Evolutionary conservation across 2,888 invertebrate species (phyloP).

Genomic region (Scaeva pyrastri): DNA sequence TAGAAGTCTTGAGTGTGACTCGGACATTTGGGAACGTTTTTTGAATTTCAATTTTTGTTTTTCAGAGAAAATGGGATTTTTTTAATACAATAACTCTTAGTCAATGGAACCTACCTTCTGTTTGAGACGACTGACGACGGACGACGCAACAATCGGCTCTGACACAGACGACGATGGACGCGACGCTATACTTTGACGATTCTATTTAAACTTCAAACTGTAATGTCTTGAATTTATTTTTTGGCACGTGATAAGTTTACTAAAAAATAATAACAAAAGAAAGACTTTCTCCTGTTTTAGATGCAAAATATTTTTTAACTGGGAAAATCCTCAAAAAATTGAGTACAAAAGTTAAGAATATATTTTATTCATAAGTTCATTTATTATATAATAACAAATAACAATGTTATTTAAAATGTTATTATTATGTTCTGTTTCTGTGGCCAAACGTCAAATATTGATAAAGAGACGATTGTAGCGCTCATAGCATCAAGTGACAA

Average conservation of each 20-base stretch:
- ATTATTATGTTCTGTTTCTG: too few species aligned
- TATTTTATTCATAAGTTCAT: too few species aligned
- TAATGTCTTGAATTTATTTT: not conserved
- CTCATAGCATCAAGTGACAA: too few species aligned
- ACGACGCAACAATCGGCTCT: not conserved
- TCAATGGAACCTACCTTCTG: not conserved
- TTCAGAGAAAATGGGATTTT: constrained; percentile 35
- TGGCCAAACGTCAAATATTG: too few species aligned
- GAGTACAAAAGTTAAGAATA: too few species aligned
- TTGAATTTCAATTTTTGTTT: constrained; percentile 54
- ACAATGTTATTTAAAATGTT: too few species aligned
- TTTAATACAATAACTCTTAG: not conserved
- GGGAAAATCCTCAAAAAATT: not conserved
- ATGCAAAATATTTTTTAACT: constrained; percentile 6
- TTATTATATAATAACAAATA: too few species aligned
- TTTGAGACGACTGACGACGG: not conserved
- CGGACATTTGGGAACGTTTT: constrained; percentile 37
- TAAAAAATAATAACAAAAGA: not conserved
- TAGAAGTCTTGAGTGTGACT: not conserved
- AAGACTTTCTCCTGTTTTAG: constrained; percentile 8
- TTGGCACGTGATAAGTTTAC: constrained; percentile 41
- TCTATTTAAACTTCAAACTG: constrained; percentile 1
- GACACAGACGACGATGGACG: not conserved
- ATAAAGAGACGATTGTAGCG: too few species aligned
- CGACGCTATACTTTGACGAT: too few species aligned